A percentile compares a stretch with the other conserved stretches of the same genome.
Conservation (phyloP, 2,113 vertebrate species). For the Nannospalax galili region DNA sequence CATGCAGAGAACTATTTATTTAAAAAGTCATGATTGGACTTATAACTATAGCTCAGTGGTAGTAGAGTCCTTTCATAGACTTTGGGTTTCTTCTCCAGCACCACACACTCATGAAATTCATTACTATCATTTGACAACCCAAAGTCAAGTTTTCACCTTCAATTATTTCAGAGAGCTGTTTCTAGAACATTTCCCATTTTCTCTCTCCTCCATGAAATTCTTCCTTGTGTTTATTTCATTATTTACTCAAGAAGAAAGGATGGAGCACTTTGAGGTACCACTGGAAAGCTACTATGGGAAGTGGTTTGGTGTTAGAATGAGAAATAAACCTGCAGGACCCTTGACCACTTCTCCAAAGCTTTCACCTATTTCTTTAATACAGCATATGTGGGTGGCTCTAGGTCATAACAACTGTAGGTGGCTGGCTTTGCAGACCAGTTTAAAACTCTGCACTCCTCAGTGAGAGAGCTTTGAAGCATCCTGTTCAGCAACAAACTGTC, state of each 20-base stretch:
- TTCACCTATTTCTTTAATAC: neutral
- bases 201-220: neutral
- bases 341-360: neutral
- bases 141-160: neutral
- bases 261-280: neutral
- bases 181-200: neutral
- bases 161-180: neutral
- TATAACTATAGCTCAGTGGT: neutral
- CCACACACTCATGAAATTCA: neutral
- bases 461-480: neutral
- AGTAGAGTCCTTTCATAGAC: no score
- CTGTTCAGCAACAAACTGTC: neutral
- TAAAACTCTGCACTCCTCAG: neutral
- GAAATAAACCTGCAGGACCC: neutral
- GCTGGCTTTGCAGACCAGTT: neutral
- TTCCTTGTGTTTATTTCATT: neutral
- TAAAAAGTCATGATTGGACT: neutral
- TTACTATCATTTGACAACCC: neutral
- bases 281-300: neutral
- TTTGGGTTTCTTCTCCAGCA: neutral
- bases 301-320: accelerated
- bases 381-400: neutral
- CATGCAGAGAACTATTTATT: slow-evolving; percentile 2
- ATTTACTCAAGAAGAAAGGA: neutral
- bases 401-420: neutral